Evolutionary conservation across 1,140 invertebrate genomes (phyloP), one percentile per base, ranked within the genome.

Genomic region (Meloidogyne chitwoodi): DNA sequence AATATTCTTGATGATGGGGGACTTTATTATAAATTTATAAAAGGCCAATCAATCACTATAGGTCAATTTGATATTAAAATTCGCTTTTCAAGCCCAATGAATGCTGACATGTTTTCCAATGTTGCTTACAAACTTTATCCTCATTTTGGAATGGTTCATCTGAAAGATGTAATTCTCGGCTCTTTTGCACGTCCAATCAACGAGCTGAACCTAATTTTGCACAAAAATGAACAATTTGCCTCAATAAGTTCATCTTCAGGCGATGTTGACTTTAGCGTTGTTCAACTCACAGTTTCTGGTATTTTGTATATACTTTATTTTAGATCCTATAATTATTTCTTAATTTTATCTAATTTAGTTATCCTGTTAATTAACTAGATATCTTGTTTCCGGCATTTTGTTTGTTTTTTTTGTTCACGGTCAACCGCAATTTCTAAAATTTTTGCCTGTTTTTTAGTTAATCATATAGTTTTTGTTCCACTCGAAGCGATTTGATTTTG

Each of bases 241-340:
- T 56, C 48, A n/a, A 1, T 56, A n/a, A 56, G 61, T 24, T 24
- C 69, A n/a, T 26, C 31, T 34, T 38, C 10, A 11, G 41, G 56
- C 11, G 6, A 24, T 27, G 22, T 75, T 16, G 68, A 80, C 38
- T 71, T 78, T 27, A 75, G 61, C 16, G 76, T 64, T 27, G 56
- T 78, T 26, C 77, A 78, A 31, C 3, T 78, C n/a, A 76, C 65
- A 10, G 34, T 79, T 69, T 68, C 41, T 56, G 66, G 77, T 75
- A 29, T 62, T 31, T 29, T 26, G 6, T 3, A 74, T 16, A 34
- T 75, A 22, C 24, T 44, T 56, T 72, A 14, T 5, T 16, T 24
- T 19, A 38, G 11, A 26, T 6, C 27, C 26, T 26, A 74, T 27
- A n/a, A n/a, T n/a, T n/a, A n/a, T n/a, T n/a, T n/a, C n/a, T n/a